Evolutionary conservation across 1,140 invertebrate species (phyloP).

Genomic region (Liolophura sinensis): DNA sequence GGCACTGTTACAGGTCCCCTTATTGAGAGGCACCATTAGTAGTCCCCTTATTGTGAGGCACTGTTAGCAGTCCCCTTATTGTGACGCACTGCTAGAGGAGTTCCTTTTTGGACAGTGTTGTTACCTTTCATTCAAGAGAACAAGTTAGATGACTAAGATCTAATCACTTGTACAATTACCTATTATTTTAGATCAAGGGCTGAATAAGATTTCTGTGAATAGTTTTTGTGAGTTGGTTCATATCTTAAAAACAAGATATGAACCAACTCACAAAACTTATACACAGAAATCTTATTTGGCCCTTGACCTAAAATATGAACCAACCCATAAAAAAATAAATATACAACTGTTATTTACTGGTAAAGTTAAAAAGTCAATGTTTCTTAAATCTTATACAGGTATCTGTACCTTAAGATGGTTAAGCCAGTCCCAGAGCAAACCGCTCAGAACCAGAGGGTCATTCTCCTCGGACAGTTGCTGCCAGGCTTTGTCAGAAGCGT

Average conservation of each 20-base stretch:
- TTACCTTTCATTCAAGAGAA: too few relatives aligned
- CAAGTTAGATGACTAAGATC: too few relatives aligned
- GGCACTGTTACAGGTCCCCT: too few relatives aligned
- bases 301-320: background rate
- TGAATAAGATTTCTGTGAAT: background rate
- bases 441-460: conserved; percentile 69
- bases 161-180: too few relatives aligned
- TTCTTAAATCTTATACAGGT: conserved; percentile 61
- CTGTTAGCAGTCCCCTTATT: too few relatives aligned
- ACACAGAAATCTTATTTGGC: background rate
- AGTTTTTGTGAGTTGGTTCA: background rate
- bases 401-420: conserved; percentile 70
- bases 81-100: too few relatives aligned
- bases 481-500: conserved; percentile 34
- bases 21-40: too few relatives aligned
- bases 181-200: too few relatives aligned
- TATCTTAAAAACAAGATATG: background rate
- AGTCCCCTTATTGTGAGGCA: too few relatives aligned
- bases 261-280: background rate
- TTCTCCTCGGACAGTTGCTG: conserved; percentile 47
- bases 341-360: background rate
- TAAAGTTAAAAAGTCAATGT: background rate
- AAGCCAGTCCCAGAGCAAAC: conserved; percentile 69
- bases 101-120: too few relatives aligned
- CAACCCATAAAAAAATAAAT: background rate